These are phyloP conservation scores for Uloborus diversus DNA, from an alignment of 1,140 invertebrate genomes.

Conservation along the genomic window DNA sequence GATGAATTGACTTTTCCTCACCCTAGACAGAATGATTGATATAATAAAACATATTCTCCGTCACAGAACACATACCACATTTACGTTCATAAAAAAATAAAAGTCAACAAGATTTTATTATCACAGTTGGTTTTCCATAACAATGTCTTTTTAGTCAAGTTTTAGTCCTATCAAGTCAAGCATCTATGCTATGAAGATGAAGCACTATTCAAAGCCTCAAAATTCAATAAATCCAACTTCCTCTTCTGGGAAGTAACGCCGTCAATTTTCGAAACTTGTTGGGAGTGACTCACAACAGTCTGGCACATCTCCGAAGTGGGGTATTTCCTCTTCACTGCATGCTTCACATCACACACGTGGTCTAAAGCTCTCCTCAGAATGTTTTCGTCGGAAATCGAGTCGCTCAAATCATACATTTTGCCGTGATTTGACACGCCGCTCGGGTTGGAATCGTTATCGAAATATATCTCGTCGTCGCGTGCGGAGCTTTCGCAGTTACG, in stretches of 20 bases:
- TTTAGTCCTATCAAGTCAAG: no score
- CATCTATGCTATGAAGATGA: no score
- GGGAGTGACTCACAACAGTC: not conserved
- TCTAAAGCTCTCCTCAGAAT: not conserved
- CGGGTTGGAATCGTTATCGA: not conserved
- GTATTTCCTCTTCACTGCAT: slow-evolving; percentile 42
- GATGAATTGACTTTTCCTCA: no score
- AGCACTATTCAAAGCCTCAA: not conserved
- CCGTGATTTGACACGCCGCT: not conserved
- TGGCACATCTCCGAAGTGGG: slow-evolving; percentile 29
- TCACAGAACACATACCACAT: no score
- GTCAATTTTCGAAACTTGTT: slow-evolving; percentile 1
- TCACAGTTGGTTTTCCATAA: no score
- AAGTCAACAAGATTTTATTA: no score
- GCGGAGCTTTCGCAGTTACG: not conserved
- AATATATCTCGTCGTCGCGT: no score
- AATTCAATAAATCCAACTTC: not conserved
- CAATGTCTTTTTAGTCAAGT: no score
- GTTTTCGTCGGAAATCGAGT: not conserved
- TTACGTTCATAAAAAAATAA: no score
- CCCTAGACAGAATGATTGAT: no score
- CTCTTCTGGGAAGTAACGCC: slow-evolving; percentile 12
- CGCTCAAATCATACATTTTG: not conserved
- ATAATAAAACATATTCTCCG: no score
- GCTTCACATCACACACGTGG: slow-evolving; percentile 26